Percentiles rank a stretch among this genome's conserved stretches.
phyloP scores from a whole-genome alignment of 2,888 invertebrate species.

The Linyphia triangularis region DNA sequence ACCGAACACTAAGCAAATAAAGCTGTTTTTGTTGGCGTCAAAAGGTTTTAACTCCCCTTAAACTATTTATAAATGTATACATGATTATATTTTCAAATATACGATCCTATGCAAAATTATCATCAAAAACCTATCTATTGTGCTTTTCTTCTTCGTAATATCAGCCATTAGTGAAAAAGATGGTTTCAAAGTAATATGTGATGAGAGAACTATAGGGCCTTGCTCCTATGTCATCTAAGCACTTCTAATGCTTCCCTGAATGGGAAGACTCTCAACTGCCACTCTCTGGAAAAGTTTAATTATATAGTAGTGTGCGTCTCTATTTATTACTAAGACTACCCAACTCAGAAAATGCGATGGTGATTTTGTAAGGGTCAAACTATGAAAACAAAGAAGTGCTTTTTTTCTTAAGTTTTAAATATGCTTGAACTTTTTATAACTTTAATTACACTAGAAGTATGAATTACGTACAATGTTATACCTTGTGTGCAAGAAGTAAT shows the following conservation, averaged over 20 bases:
- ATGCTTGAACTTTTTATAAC: background rate
- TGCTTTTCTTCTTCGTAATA: background rate
- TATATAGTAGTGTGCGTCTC: background rate
- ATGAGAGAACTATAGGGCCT: background rate
- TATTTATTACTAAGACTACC: background rate
- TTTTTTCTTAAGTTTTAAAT: background rate
- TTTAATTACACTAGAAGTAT: no score
- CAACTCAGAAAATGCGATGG: no score
- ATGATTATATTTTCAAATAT: no score
- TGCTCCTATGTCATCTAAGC: background rate
- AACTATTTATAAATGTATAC: no score
- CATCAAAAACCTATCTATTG: no score
- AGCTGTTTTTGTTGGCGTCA: no score
- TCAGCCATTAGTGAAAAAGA: background rate
- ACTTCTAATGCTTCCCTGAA: background rate
- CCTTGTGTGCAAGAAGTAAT: no score
- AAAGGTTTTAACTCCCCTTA: no score
- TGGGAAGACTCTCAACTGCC: background rate
- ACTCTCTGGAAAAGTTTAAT: background rate
- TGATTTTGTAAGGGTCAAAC: background rate
- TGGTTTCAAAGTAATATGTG: background rate
- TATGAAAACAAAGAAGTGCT: background rate
- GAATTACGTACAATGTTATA: no score
- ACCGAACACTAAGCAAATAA: no score
- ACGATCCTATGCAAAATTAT: no score